phyloP scores from a whole-genome alignment of 2,888 invertebrate species.

The Eretmocerus hayati region DNA sequence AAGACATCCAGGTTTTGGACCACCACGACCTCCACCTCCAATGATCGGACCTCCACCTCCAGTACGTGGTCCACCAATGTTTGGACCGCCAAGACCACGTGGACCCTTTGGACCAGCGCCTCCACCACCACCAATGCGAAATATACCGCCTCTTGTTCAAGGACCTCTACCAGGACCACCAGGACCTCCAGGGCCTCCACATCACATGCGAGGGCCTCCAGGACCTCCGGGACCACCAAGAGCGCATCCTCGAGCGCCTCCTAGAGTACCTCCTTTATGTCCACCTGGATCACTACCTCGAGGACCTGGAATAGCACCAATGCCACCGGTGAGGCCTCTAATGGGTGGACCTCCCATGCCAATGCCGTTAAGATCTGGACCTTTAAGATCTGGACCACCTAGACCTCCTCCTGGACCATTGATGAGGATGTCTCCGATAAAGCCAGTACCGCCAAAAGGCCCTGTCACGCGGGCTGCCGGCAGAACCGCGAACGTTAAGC shows the following conservation, averaged over 20 bases:
- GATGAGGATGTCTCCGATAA: conserved; percentile 18
- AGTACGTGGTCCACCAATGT: conserved; percentile 23
- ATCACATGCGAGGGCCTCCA: conserved; percentile 6
- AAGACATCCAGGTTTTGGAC: conserved; percentile 20
- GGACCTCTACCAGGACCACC: conserved; percentile 17
- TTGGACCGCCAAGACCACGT: conserved; percentile 28
- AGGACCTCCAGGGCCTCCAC: conserved; percentile 16
- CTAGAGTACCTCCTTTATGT: conserved; percentile 21
- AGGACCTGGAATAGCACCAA: conserved; percentile 11
- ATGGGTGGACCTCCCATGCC: conserved; percentile 16
- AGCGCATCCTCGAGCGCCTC: conserved; percentile 12
- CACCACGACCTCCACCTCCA: conserved; percentile 15
- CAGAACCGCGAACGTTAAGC: not conserved
- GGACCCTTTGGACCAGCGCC: conserved; percentile 27
- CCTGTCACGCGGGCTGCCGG: conserved; percentile 5
- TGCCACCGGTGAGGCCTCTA: conserved; percentile 10
- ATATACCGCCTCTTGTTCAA: conserved; percentile 22
- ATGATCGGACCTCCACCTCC: conserved; percentile 25
- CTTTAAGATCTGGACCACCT: not conserved
- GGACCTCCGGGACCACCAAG: conserved; percentile 1
- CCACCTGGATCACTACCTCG: conserved; percentile 8
- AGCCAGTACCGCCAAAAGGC: conserved; percentile 19
- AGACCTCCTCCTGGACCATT: conserved; percentile 2
- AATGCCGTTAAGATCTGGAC: conserved; percentile 7
- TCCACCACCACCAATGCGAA: conserved; percentile 15